Conservation (phyloP, 2,113 vertebrate species). For the Protomyctophum bolini region DNA sequence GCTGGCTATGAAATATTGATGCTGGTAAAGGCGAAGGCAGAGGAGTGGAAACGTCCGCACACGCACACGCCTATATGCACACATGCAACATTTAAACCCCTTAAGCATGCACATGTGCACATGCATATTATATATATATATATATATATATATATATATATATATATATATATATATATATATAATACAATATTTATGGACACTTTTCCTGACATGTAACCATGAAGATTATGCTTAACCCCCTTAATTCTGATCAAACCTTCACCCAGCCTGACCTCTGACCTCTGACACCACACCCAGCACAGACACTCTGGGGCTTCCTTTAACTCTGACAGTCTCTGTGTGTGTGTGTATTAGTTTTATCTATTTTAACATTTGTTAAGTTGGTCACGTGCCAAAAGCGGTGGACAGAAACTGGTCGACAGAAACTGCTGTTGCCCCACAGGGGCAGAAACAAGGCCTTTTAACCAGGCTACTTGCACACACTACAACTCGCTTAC, state of each 20-base stretch:
- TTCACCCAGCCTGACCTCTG: conserved; percentile 35
- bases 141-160: neutral
- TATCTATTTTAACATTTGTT: too few species aligned
- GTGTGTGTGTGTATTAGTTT: conserved; percentile 5
- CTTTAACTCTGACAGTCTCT: too few species aligned
- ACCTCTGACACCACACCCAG: conserved; percentile 52
- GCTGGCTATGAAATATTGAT: conserved; percentile 63
- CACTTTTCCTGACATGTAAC: too few species aligned
- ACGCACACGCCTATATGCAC: neutral
- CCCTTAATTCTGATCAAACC: too few species aligned
- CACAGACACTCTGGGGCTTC: conserved; percentile 13
- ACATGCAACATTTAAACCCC: neutral
- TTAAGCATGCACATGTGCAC: neutral
- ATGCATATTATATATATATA: conserved; percentile 17
- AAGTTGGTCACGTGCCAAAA: too few species aligned
- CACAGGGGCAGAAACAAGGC: too few species aligned
- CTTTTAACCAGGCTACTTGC: too few species aligned
- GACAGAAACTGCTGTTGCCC: too few species aligned
- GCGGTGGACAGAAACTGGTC: too few species aligned
- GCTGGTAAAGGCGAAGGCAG: conserved; percentile 52
- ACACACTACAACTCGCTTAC: too few species aligned
- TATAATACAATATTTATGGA: neutral
- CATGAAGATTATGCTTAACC: too few species aligned
- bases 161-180: conserved; percentile 3
- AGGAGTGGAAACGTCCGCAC: conserved; percentile 53